phyloP scores from a whole-genome alignment of 2,888 invertebrate genomes.

The Tryphoninae sp. region DNA sequence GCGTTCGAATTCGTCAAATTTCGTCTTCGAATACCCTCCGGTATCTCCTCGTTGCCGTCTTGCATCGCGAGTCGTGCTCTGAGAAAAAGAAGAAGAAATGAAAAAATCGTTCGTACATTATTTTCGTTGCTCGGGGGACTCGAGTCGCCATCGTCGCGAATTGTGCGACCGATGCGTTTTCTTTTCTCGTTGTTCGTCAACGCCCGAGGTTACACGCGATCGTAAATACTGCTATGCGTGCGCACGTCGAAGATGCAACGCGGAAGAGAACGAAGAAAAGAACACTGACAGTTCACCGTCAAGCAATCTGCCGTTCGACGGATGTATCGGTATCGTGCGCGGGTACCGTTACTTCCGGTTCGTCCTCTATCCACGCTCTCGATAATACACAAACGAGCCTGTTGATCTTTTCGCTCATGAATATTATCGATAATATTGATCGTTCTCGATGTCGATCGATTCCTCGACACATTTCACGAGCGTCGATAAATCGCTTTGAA shows the following conservation, averaged over 20 bases:
- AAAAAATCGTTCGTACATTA: conserved; percentile 13
- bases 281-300: conserved; percentile 34
- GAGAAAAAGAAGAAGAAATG: conserved; percentile 51
- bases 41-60: conserved; percentile 71
- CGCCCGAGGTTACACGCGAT: too few relatives aligned
- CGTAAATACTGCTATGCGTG: too few relatives aligned
- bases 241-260: not conserved
- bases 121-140: too few relatives aligned
- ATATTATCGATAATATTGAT: not conserved
- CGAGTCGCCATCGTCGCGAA: conserved; percentile 36
- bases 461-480: not conserved
- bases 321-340: conserved; percentile 67
- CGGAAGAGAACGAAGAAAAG: conserved; percentile 2
- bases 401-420: not conserved
- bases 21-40: conserved; percentile 62
- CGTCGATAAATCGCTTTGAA: too few relatives aligned
- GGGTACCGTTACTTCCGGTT: conserved; percentile 72
- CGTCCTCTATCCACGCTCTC: not conserved
- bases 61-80: conserved; percentile 78
- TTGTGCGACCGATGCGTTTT: conserved; percentile 7
- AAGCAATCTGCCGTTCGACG: conserved; percentile 71
- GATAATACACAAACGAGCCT: not conserved
- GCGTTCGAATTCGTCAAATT: conserved; percentile 70
- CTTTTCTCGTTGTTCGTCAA: too few relatives aligned
- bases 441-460: not conserved